Evolutionary conservation across 2,888 invertebrate species (phyloP).

Genomic region (Athetis lepigone): DNA sequence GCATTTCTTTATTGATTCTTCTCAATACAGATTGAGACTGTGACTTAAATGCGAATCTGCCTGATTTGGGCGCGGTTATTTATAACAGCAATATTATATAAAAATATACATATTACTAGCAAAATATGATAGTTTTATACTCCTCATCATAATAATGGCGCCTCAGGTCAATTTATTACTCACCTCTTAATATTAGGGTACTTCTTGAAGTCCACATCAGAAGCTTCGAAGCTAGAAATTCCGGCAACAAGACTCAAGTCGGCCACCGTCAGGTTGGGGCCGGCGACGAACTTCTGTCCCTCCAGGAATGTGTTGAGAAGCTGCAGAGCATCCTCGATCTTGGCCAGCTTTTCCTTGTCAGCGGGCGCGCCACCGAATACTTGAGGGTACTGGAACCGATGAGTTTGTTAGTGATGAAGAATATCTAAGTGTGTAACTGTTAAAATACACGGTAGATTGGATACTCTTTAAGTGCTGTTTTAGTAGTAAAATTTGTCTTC

Average conservation of each 20-base stretch:
- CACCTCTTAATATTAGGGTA: constrained; percentile 92
- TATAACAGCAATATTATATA: no score
- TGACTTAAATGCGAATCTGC: no score
- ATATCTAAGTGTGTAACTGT: not conserved
- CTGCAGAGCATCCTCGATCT: constrained; percentile 92
- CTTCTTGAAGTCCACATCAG: constrained; percentile 92
- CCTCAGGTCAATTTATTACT: not conserved
- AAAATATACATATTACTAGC: no score
- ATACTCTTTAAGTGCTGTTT: no score
- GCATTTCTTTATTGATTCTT: no score
- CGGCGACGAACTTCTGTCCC: constrained; percentile 93
- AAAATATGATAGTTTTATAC: not conserved
- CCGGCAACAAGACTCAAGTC: constrained; percentile 93
- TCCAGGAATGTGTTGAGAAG: constrained; percentile 94
- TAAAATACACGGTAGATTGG: not conserved
- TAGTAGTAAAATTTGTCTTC: no score
- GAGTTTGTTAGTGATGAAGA: not conserved
- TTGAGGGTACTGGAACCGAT: constrained; percentile 89
- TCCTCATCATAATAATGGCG: no score
- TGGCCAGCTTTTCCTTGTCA: constrained; percentile 92
- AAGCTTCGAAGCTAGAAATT: constrained; percentile 93
- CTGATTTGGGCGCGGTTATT: no score
- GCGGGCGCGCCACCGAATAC: constrained; percentile 91
- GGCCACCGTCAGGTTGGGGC: constrained; percentile 94
- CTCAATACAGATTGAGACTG: no score